A percentile compares a stretch with the other conserved stretches of the same genome.
These are phyloP conservation scores for Mustelus asterias DNA, from an alignment of 2,113 vertebrate species.

Conservation along the genomic window DNA sequence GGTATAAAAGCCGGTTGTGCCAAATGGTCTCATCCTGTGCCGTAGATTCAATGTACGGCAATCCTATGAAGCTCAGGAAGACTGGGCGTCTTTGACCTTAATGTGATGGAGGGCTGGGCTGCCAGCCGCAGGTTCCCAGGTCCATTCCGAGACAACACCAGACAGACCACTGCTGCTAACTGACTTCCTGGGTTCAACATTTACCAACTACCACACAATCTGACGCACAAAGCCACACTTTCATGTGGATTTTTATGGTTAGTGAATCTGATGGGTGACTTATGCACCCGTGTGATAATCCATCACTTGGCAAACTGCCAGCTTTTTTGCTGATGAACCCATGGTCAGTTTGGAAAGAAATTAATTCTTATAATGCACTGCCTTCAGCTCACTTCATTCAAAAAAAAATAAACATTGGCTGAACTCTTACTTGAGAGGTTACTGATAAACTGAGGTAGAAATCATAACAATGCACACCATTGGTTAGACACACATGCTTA, in stretches of 20 bases:
- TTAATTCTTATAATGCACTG: background rate
- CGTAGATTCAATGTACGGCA: no score
- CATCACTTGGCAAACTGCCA: background rate
- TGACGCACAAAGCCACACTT: background rate
- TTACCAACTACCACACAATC: background rate
- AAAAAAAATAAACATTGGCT: background rate
- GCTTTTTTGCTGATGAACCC: background rate
- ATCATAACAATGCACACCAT: background rate
- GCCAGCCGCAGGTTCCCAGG: background rate
- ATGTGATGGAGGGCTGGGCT: background rate
- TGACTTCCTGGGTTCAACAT: background rate
- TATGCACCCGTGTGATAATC: background rate
- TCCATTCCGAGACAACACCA: background rate
- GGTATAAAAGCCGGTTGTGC: background rate
- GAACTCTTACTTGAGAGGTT: conserved; percentile 4
- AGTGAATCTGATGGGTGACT: background rate
- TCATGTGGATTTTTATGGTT: background rate
- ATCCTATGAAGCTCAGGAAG: background rate
- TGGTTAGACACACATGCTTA: background rate
- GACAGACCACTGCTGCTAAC: background rate
- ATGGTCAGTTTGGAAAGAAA: background rate
- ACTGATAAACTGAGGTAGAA: background rate
- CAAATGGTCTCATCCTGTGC: no score
- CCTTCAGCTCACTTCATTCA: background rate
- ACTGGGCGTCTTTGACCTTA: background rate